Percentiles rank a stretch among this genome's conserved stretches.
phyloP scores from a whole-genome alignment of 1,140 invertebrate genomes.

The Drosophila gunungcola region DNA sequence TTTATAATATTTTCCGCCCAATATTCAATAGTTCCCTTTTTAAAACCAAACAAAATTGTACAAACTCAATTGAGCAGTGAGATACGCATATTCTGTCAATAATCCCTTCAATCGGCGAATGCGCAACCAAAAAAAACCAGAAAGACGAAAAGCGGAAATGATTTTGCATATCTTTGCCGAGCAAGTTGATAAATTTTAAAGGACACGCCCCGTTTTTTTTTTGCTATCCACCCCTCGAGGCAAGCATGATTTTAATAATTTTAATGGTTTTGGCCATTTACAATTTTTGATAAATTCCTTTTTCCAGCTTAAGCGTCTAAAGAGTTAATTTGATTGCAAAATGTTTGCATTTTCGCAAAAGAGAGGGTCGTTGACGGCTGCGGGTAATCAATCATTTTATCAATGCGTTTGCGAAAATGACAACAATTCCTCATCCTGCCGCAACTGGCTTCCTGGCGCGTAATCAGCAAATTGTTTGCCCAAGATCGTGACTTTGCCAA shows the following conservation, averaged over 20 bases:
- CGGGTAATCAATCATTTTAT: conserved; percentile 81
- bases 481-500: conserved; percentile 79
- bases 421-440: conserved; percentile 68
- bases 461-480: conserved; percentile 81
- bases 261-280: conserved; percentile 83
- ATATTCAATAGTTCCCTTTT: not conserved
- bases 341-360: conserved; percentile 65
- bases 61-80: conserved; percentile 34
- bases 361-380: conserved; percentile 50
- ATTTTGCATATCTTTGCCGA: conserved; percentile 73
- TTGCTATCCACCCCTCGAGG: conserved; percentile 20
- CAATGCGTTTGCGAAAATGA: conserved; percentile 79
- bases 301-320: conserved; percentile 77
- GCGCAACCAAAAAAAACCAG: conserved; percentile 12
- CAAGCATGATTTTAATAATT: conserved; percentile 80
- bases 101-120: conserved; percentile 42
- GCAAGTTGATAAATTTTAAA: conserved; percentile 77
- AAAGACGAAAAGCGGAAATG: conserved; percentile 41
- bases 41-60: not conserved
- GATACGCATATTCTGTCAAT: conserved; percentile 12
- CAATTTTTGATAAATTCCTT: conserved; percentile 81
- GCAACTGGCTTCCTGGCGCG: conserved; percentile 42
- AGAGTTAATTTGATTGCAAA: conserved; percentile 84
- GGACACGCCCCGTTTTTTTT: conserved; percentile 65
- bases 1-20: no score